phyloP scores from a whole-genome alignment of 1,140 invertebrate genomes.

The Hormaphis cornu region DNA sequence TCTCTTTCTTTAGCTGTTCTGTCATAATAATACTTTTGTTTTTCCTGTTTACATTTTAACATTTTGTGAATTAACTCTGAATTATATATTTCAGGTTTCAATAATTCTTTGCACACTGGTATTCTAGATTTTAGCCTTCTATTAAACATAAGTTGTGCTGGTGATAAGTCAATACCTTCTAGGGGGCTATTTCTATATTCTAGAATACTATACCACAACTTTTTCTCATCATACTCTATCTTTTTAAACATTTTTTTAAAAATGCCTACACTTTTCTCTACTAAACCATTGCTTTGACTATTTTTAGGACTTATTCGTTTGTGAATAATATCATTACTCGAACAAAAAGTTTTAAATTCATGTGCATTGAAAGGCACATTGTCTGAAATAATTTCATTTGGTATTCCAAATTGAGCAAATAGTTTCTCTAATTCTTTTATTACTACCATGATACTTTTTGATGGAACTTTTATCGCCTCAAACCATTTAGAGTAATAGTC shows the following conservation, averaged over 20 bases:
- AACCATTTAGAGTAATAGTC: neutral
- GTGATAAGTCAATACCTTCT: conserved; percentile 35
- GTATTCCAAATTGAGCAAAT: no score
- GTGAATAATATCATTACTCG: conserved; percentile 12
- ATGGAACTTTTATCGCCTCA: neutral
- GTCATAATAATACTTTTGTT: no score
- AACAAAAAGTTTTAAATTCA: conserved; percentile 29
- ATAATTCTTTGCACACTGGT: no score
- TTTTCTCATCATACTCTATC: conserved; percentile 40
- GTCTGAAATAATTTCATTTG: no score
- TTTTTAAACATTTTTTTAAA: conserved; percentile 35
- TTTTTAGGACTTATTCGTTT: conserved; percentile 27
- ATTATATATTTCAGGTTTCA: no score
- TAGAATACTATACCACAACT: no score
- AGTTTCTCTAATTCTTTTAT: conserved; percentile 25
- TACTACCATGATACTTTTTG: neutral
- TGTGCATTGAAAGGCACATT: no score
- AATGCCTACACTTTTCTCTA: conserved; percentile 29
- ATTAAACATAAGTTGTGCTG: neutral
- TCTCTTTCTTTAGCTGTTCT: no score
- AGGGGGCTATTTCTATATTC: conserved; percentile 33
- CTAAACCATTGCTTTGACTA: conserved; percentile 34
- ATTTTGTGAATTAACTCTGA: no score
- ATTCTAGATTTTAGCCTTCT: neutral
- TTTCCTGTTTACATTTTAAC: no score